Evolutionary conservation across 2,888 invertebrate genomes (phyloP).

Genomic region (Microctonus hyperodae): DNA sequence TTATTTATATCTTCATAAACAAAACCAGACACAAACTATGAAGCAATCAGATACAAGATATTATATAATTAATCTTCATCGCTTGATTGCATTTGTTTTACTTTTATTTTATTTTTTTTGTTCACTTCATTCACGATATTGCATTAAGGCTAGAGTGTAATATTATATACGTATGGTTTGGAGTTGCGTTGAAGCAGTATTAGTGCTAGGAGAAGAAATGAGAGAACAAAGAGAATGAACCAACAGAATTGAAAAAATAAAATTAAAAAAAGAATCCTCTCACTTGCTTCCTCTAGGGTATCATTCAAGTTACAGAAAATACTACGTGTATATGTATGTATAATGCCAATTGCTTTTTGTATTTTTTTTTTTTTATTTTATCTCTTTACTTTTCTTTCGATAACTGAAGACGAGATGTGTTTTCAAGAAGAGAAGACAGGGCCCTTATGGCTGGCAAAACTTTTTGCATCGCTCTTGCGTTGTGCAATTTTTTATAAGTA

Average conservation of each 20-base stretch:
- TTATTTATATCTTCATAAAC: slow-evolving; percentile 21
- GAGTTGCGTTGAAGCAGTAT: background rate
- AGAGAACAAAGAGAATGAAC: background rate
- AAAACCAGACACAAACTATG: slow-evolving; percentile 10
- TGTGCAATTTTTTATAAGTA: slow-evolving; percentile 1
- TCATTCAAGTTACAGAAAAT: slow-evolving; percentile 47
- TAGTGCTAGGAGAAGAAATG: slow-evolving; percentile 13
- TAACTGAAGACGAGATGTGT: slow-evolving; percentile 14
- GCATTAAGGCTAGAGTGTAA: background rate
- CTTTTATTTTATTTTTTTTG: background rate
- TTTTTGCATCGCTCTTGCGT: background rate
- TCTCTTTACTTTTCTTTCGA: too few species aligned
- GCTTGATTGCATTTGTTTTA: background rate
- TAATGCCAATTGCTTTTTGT: slow-evolving; percentile 51
- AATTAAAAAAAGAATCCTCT: slow-evolving; percentile 1
- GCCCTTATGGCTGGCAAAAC: background rate
- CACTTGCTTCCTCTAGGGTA: slow-evolving; percentile 26
- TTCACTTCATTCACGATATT: background rate
- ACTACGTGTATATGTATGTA: too few species aligned
- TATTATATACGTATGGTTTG: background rate
- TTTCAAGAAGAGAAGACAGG: background rate
- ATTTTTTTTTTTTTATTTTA: slow-evolving; percentile 46
- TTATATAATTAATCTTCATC: slow-evolving; percentile 20
- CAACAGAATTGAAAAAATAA: background rate
- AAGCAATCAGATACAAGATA: too few species aligned